phyloP scores from a whole-genome alignment of 2,113 vertebrate species.

The Polypterus senegalus region DNA sequence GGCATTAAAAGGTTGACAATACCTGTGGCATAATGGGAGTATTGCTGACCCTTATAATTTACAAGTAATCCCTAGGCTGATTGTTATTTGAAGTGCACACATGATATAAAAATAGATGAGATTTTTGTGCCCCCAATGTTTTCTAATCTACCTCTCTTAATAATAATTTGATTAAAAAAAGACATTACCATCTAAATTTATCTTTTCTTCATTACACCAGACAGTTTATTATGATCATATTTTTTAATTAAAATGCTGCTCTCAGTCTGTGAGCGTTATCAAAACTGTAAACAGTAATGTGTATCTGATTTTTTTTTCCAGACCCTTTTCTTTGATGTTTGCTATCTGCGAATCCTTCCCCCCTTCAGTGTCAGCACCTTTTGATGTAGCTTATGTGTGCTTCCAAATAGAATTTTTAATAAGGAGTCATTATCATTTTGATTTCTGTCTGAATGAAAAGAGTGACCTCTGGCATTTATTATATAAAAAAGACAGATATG shows the following conservation, averaged over 20 bases:
- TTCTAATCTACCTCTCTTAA: constrained; percentile 33
- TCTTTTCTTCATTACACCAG: constrained; percentile 32
- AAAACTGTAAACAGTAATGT: constrained; percentile 38
- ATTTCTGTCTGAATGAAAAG: constrained; percentile 42
- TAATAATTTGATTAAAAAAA: constrained; percentile 42
- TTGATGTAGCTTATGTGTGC: constrained; percentile 46
- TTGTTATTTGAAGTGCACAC: constrained; percentile 53
- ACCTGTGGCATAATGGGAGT: constrained; percentile 31
- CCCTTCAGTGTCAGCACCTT: constrained; percentile 36
- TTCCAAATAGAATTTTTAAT: constrained; percentile 49
- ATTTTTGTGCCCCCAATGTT: constrained; percentile 39
- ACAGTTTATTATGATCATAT: constrained; percentile 33
- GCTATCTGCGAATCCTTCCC: constrained; percentile 37
- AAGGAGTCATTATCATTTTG: constrained; percentile 50
- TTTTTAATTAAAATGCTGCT: constrained; percentile 39
- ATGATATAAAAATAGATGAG: constrained; percentile 40
- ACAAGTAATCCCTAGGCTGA: constrained; percentile 43
- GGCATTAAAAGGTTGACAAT: constrained; percentile 49
- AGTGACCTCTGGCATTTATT: constrained; percentile 43
- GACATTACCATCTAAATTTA: constrained; percentile 32
- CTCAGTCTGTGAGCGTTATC: constrained; percentile 45
- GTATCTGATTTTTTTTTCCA: constrained; percentile 31
- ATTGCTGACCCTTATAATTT: constrained; percentile 39
- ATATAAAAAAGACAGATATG: constrained; percentile 18
- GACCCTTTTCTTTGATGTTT: constrained; percentile 41